phyloP scores from a whole-genome alignment of 2,113 vertebrate genomes.

The Myiozetetes cayanensis region DNA sequence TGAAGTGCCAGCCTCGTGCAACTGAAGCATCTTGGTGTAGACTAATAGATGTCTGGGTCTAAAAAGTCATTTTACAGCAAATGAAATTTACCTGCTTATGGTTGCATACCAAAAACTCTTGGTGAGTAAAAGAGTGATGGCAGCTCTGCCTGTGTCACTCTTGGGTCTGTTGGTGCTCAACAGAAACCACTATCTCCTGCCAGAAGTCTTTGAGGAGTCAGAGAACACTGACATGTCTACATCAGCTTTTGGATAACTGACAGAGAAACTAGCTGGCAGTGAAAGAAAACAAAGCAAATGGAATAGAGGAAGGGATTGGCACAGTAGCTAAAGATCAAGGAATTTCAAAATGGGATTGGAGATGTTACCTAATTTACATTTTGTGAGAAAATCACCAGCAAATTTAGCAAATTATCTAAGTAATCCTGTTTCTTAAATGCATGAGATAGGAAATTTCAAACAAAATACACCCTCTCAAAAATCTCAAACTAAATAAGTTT shows the following conservation, averaged over 20 bases:
- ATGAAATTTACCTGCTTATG: conserved; percentile 36
- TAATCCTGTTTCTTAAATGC: background rate
- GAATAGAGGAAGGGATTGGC: background rate
- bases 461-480: background rate
- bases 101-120: background rate
- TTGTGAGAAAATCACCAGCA: background rate
- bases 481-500: background rate
- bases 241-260: background rate
- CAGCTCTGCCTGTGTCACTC: background rate
- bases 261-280: background rate
- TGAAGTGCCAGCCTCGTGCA: background rate
- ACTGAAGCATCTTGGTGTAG: background rate
- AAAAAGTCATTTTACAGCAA: conserved; percentile 31
- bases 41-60: conserved; percentile 28
- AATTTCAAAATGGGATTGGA: background rate
- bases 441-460: background rate
- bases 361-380: background rate
- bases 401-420: background rate
- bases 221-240: background rate
- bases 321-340: background rate
- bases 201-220: conserved; percentile 21
- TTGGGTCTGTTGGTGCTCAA: background rate
- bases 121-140: background rate
- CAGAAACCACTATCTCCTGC: background rate
- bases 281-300: background rate